phyloP scores from a whole-genome alignment of 1,140 invertebrate species.

The Tetraneura akinire region DNA sequence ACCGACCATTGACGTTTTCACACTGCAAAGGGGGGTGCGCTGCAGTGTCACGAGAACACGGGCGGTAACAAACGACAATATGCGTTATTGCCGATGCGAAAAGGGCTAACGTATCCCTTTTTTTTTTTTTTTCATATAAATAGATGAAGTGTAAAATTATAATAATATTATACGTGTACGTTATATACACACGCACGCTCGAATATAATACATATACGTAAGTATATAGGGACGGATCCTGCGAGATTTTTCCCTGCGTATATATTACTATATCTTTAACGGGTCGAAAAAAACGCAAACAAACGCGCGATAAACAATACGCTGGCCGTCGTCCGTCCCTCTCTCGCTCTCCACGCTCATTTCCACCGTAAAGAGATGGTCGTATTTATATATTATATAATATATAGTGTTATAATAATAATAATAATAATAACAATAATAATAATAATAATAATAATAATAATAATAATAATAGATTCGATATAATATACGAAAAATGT shows the following conservation, averaged over 20 bases:
- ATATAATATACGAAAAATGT: too few relatives aligned
- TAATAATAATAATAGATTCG: too few relatives aligned
- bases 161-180: slow-evolving; percentile 2
- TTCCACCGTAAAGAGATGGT: too few relatives aligned
- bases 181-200: too few relatives aligned
- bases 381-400: too few relatives aligned
- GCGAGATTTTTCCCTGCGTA: background rate
- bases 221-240: background rate
- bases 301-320: background rate
- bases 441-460: too few relatives aligned
- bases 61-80: slow-evolving; percentile 23
- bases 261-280: too few relatives aligned
- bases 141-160: slow-evolving; percentile 51
- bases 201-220: background rate
- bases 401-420: too few relatives aligned
- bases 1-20: slow-evolving; percentile 26
- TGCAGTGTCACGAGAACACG: slow-evolving; percentile 1
- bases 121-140: slow-evolving; percentile 41
- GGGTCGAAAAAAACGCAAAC: background rate
- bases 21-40: background rate
- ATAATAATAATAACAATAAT: too few relatives aligned
- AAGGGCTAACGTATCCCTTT: slow-evolving; percentile 42
- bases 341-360: background rate
- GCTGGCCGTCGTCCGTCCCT: background rate
- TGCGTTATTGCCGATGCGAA: background rate